Evolutionary conservation across 2,797 vertebrate species (phyloP), one percentile per base, ranked within the genome.

Genomic region (Oceanodroma leucorhoa): DNA sequence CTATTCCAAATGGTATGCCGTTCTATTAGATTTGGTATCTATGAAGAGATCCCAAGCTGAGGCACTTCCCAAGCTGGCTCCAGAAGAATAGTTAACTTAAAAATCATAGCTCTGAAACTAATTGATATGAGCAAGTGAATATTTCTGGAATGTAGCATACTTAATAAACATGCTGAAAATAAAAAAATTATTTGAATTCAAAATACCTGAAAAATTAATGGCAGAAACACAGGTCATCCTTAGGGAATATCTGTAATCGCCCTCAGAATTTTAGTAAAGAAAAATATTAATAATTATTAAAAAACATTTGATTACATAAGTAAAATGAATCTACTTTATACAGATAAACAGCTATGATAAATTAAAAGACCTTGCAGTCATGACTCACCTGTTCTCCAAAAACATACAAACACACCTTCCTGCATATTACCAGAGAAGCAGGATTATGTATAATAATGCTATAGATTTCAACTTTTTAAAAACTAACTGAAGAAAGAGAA

Each of bases 201-300:
- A 81, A 93, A 62, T 75, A 88, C 46, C 34, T 78, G 69, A 75
- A 94, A 91, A 93, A 81, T 48, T 51, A 89, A 78, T 34, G 65
- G 45, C 41, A 86, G 83, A 95, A 81, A 86, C 51, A 86, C 21
- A 57, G 40, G 34, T 67, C 38, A 93, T 90, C 80, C 85, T 83
- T 76, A 88, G 5, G 20, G 36, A 91, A 55, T 67, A 78, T n/a
- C 60, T 58, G 34, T 60, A 94, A 64, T 29, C 5, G 1, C 41
- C 58, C 54, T 61, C 89, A 72, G 43, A 93, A 84, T 79, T 93
- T 88, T 78, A 90, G 34, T 50, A 53, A 67, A 89, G 43, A 87
- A 85, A 92, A 75, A n/a, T 45, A 87, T 46, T 36, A 65, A 38
- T 72, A 51, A 79, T 72, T 66, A 91, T 60, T 67, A 14, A 54